Percentiles rank a stretch among this genome's conserved stretches.
phyloP scores from a whole-genome alignment of 2,113 vertebrate genomes.

The Balaenoptera acutorostrata region DNA sequence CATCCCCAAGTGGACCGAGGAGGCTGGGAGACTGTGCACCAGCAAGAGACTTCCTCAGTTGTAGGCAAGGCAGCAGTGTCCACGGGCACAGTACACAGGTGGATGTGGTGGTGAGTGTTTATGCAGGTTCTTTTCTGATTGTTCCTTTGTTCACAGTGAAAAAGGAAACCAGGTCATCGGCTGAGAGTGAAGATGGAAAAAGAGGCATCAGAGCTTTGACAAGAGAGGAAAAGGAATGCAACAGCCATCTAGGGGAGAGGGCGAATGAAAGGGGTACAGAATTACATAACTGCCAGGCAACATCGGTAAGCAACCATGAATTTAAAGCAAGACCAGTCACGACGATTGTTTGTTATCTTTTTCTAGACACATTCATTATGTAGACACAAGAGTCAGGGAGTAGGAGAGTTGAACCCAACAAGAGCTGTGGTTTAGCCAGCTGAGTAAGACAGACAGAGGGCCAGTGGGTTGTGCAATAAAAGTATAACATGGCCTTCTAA shows the following conservation, averaged over 20 bases:
- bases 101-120: fast-evolving
- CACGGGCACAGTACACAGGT: fast-evolving
- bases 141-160: background rate
- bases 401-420: background rate
- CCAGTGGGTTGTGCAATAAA: fast-evolving
- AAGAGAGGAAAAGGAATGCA: too few species aligned
- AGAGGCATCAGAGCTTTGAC: background rate
- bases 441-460: background rate
- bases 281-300: fast-evolving
- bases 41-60: fast-evolving
- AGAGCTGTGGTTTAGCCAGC: background rate
- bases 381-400: background rate
- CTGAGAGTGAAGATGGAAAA: background rate
- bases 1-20: fast-evolving
- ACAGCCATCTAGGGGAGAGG: fast-evolving
- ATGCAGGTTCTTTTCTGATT: fast-evolving
- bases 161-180: background rate
- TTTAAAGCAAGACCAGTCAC: fast-evolving
- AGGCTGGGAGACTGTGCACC: fast-evolving
- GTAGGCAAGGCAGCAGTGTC: fast-evolving
- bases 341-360: fast-evolving
- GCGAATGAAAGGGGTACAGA: background rate
- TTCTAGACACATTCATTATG: fast-evolving
- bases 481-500: fast-evolving
- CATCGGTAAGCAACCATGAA: fast-evolving